Conservation (phyloP, 2,113 vertebrate species). For the Paramormyrops kingsleyae region DNA sequence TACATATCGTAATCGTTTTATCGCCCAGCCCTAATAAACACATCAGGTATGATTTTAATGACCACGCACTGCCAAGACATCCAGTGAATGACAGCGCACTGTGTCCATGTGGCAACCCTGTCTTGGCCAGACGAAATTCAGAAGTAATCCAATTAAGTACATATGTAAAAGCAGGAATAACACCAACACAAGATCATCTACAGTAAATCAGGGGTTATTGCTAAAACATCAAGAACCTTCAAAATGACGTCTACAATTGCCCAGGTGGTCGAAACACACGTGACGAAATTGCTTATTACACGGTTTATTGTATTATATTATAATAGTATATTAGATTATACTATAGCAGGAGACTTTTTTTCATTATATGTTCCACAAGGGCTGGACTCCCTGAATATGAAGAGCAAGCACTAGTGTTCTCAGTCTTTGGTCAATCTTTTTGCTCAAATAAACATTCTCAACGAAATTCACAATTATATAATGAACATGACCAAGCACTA, state of each 20-base stretch:
- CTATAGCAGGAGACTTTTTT: background rate
- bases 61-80: background rate
- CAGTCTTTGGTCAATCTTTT: background rate
- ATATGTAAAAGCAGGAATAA: background rate
- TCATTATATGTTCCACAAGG: background rate
- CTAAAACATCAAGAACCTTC: background rate
- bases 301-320: background rate
- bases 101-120: background rate
- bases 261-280: background rate
- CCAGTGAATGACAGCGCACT: background rate
- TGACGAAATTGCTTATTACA: background rate
- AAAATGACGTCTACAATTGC: background rate
- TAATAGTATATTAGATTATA: background rate
- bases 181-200: background rate
- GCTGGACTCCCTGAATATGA: background rate
- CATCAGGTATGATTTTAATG: background rate
- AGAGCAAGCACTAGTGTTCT: background rate
- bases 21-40: too few species aligned
- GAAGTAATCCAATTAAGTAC: background rate
- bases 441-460: background rate
- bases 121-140: background rate
- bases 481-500: background rate
- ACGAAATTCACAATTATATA: background rate
- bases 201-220: background rate
- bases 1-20: too few species aligned